Conservation (phyloP, 2,113 vertebrate genomes). For the Cryptoleucopteryx plumbea region DNA sequence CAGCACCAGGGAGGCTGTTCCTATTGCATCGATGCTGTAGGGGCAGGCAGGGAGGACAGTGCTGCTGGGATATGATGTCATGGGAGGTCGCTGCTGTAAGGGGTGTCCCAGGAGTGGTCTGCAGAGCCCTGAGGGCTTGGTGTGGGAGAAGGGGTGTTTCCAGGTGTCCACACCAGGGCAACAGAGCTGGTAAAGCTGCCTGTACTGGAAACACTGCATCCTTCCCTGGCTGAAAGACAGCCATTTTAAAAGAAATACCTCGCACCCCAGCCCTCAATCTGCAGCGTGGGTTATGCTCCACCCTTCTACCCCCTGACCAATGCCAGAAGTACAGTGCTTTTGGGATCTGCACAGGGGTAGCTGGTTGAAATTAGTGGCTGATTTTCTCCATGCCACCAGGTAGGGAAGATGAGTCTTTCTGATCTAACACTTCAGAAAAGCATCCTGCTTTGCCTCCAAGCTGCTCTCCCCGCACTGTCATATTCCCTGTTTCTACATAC, state of each 20-base stretch:
- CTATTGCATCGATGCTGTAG: neutral
- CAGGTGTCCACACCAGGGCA: neutral
- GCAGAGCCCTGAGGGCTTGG: neutral
- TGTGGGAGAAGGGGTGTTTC: neutral
- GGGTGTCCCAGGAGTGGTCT: neutral
- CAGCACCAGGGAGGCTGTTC: neutral
- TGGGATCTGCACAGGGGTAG: neutral
- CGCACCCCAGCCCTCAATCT: neutral
- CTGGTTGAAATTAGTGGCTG: neutral
- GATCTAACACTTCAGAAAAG: neutral
- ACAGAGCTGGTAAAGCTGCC: neutral
- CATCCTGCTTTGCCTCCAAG: neutral
- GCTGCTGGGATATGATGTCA: neutral
- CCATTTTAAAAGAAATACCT: neutral
- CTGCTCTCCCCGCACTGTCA: neutral
- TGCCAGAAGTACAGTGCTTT: neutral
- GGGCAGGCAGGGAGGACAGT: neutral
- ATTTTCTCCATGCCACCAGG: neutral
- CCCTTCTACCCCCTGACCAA: neutral
- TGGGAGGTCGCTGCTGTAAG: rapidly evolving
- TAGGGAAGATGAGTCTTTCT: neutral
- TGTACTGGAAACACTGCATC: neutral
- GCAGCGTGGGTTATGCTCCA: neutral
- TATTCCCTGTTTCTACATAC: neutral
- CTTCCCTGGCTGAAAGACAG: neutral